Conservation (phyloP, 2,888 invertebrate species). For the Noctuana brunneofusca region DNA sequence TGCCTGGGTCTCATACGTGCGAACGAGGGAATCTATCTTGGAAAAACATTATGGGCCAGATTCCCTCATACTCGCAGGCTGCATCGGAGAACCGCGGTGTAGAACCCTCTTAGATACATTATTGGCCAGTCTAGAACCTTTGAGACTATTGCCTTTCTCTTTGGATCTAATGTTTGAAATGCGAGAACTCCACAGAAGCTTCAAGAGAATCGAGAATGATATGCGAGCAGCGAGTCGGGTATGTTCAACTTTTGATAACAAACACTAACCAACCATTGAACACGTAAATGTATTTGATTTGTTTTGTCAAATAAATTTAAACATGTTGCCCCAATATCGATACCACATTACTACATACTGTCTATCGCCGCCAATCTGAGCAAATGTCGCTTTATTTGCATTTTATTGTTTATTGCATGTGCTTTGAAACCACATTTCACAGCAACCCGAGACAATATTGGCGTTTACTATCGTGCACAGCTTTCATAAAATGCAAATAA, state of each 20-base stretch:
- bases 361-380: constrained; percentile 51
- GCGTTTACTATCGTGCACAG: constrained; percentile 74
- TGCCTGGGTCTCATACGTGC: constrained; percentile 94
- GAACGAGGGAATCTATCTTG: constrained; percentile 91
- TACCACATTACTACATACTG: constrained; percentile 55
- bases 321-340: constrained; percentile 54
- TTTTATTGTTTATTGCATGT: constrained; percentile 81
- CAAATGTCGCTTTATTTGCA: constrained; percentile 80
- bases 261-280: constrained; percentile 40
- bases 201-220: constrained; percentile 85
- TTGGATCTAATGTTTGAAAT: constrained; percentile 92
- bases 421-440: constrained; percentile 73
- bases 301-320: constrained; percentile 10
- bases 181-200: constrained; percentile 88
- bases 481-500: constrained; percentile 82
- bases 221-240: constrained; percentile 80
- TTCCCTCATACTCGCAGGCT: constrained; percentile 87
- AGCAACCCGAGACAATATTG: constrained; percentile 57
- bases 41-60: constrained; percentile 90
- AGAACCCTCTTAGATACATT: constrained; percentile 87
- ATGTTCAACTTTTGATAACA: constrained; percentile 44
- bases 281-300: constrained; percentile 20
- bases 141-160: constrained; percentile 91
- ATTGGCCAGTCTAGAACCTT: constrained; percentile 89
- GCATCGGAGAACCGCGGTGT: constrained; percentile 80